A percentile compares a stretch with the other conserved stretches of the same genome.
phyloP scores from a whole-genome alignment of 2,888 invertebrate species.

The Dermolepida albohirtum region DNA sequence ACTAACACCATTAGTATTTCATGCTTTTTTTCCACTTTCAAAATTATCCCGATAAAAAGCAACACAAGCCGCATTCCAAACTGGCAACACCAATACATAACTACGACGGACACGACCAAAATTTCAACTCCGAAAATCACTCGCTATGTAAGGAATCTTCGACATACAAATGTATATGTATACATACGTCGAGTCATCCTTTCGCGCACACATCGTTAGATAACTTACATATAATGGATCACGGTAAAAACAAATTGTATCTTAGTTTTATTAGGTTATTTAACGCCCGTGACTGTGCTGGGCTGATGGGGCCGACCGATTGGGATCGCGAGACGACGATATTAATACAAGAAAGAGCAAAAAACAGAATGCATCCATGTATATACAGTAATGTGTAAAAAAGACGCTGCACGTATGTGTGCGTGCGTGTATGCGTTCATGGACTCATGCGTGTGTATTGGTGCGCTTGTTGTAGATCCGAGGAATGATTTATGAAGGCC shows the following conservation, averaged over 20 bases:
- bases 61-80: no score
- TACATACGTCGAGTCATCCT: neutral
- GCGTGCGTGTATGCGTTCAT: constrained; percentile 12
- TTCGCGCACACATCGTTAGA: constrained; percentile 6
- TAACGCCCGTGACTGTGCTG: constrained; percentile 36
- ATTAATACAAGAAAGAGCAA: constrained; percentile 11
- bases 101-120: no score
- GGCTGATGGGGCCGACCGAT: constrained; percentile 8
- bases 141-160: no score
- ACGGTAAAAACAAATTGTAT: constrained; percentile 33
- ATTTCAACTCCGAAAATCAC: no score
- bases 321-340: neutral
- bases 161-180: no score
- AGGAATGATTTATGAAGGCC: constrained; percentile 60
- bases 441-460: constrained; percentile 19
- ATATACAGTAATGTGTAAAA: constrained; percentile 2
- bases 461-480: constrained; percentile 24
- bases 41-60: no score
- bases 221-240: constrained; percentile 34
- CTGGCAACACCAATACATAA: no score
- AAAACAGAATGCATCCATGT: neutral
- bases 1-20: no score
- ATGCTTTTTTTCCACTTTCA: no score
- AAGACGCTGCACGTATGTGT: neutral
- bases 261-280: constrained; percentile 38